phyloP scores from a whole-genome alignment of 92 coral and sea anemone genomes.

The Palythoa caribaeorum region DNA sequence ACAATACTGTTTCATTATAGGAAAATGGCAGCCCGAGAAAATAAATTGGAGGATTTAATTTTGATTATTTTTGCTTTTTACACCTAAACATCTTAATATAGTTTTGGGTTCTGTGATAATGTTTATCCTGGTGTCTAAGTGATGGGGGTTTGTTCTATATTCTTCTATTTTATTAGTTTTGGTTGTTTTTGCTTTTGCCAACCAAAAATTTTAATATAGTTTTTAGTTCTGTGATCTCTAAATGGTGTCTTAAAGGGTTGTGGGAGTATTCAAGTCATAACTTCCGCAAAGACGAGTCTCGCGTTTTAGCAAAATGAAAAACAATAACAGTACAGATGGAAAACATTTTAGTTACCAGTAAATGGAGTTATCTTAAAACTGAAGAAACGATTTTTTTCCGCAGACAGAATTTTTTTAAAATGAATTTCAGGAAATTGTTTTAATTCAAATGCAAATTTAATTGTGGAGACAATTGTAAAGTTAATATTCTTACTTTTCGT shows the following conservation, averaged over 20 bases:
- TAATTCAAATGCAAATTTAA: conserved; percentile 12
- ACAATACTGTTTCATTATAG: too few relatives aligned
- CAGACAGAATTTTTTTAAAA: neutral
- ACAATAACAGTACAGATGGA: neutral
- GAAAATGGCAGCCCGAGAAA: neutral
- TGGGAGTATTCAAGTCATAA: conserved; percentile 5
- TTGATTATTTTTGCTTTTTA: too few relatives aligned
- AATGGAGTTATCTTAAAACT: neutral
- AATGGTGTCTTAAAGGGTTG: neutral
- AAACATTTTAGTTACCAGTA: neutral
- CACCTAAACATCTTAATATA: too few relatives aligned
- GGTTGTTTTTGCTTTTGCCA: neutral
- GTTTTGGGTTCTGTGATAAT: too few relatives aligned
- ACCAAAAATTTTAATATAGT: neutral
- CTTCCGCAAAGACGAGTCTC: conserved; percentile 8
- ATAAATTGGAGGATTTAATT: neutral
- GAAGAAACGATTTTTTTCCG: neutral
- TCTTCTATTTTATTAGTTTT: too few relatives aligned
- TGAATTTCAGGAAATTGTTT: neutral
- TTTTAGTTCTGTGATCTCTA: neutral
- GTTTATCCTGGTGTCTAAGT: neutral
- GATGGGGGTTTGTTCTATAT: neutral
- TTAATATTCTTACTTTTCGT: neutral
- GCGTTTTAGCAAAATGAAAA: neutral
- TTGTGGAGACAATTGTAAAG: neutral